Evolutionary conservation across 2,113 vertebrate genomes (phyloP).

Genomic region (Leiothrix lutea): DNA sequence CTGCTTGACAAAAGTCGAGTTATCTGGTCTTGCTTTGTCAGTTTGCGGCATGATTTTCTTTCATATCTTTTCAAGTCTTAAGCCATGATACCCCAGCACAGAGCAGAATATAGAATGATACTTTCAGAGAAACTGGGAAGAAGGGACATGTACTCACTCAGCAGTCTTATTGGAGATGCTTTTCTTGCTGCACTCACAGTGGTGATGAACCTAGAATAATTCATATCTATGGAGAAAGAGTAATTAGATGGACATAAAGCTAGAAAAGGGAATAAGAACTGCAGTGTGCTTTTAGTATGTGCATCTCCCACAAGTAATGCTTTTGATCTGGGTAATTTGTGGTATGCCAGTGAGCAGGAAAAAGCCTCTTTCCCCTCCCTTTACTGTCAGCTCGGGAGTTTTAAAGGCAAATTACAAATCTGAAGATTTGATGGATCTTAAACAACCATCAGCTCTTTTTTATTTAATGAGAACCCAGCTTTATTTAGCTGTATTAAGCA

Average conservation of each 20-base stretch:
- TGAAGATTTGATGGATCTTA: background rate
- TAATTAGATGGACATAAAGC: background rate
- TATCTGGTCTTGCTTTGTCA: background rate
- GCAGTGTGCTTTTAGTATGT: background rate
- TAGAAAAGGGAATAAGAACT: background rate
- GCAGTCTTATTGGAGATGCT: conserved; percentile 80
- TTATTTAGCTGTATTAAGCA: background rate
- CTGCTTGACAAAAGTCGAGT: background rate
- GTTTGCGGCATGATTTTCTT: background rate
- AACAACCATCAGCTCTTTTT: background rate
- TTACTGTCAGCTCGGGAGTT: background rate
- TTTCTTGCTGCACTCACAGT: conserved; percentile 84
- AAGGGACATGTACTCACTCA: conserved; percentile 79
- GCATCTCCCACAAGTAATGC: background rate
- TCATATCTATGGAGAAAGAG: conserved; percentile 76
- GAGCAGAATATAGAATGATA: background rate
- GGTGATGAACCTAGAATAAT: conserved; percentile 88
- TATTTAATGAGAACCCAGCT: background rate
- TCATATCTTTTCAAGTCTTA: background rate
- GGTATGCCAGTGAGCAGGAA: background rate
- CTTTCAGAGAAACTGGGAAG: background rate
- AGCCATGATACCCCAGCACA: background rate
- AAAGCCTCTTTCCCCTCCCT: background rate
- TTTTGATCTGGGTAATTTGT: background rate
- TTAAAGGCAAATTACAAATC: background rate